These are phyloP conservation scores for Trachymyrmex septentrionalis DNA, from an alignment of 1,140 invertebrate species.

Conservation along the genomic window DNA sequence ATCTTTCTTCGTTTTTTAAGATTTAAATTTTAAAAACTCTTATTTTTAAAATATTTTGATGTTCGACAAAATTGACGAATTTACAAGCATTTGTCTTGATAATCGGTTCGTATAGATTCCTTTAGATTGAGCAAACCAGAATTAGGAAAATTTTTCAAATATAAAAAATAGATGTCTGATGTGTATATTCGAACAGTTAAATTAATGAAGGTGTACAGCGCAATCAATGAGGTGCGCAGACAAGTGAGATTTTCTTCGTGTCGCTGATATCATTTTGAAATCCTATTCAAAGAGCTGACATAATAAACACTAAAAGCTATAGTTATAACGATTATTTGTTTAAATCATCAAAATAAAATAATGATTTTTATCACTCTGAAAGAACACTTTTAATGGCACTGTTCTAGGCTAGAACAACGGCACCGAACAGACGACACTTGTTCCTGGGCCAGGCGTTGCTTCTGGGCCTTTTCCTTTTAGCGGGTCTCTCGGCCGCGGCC, in stretches of 20 bases:
- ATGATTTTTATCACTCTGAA: neutral
- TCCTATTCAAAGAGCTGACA: neutral
- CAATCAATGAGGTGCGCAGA: neutral
- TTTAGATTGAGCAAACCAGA: neutral
- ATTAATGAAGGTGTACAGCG: neutral
- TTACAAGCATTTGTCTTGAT: neutral
- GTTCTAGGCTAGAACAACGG: slow-evolving; percentile 90
- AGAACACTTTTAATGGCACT: neutral
- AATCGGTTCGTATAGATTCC: neutral
- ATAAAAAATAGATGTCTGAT: neutral
- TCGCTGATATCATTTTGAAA: neutral
- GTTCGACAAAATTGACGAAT: neutral
- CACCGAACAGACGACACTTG: slow-evolving; percentile 93
- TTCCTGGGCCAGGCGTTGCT: slow-evolving; percentile 97
- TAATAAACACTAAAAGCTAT: neutral
- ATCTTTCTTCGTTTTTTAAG: neutral
- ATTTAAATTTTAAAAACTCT: neutral
- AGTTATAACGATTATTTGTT: neutral
- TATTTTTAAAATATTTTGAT: neutral
- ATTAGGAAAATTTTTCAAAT: neutral
- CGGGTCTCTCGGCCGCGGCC: slow-evolving; percentile 92
- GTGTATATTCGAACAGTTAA: neutral
- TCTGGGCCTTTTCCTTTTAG: slow-evolving; percentile 94
- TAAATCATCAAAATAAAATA: neutral
- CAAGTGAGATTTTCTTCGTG: neutral